Evolutionary conservation across 2,888 invertebrate genomes (phyloP), one percentile per base, ranked within the genome.

Genomic region (Agonum fuliginosum): DNA sequence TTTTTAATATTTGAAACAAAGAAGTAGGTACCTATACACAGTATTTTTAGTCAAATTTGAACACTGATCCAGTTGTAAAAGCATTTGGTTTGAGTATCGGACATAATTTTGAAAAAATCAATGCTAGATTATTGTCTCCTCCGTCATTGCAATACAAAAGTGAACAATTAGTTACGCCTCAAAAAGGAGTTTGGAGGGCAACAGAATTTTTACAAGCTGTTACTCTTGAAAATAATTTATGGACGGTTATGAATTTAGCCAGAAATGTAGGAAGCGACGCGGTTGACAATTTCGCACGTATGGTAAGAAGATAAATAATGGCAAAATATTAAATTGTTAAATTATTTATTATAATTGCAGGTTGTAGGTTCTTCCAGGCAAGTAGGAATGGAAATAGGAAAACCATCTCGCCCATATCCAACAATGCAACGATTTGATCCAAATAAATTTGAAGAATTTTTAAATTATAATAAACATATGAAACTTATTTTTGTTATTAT

Each of bases 81-180:
- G 92, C 94, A 80, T 99, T 99, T 87, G 96, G 95, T 0, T 88
- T 99, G 78, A 89, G 91, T 3, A 93, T 99, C 34, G 89, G 90
- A 1, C 88, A 90, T 22, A 86, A 91, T 43, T 97, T 98, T 88
- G 91, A 93, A 79, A 89, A 90, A 80, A 92, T 98, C 0, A 87
- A 89, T 0, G 97, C 96, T 0, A 92, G 97, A 79, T 89, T 97
- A 2, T 88, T 99, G 37, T 84, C 88, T 0, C 89, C 98, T 0
- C 99, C 99, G 0, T 84, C 83, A 62, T 86, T 98, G 65, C 88
- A 91, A 72, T 95, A 96, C 83, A 27, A 10, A 24, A 87, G 89
- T 5, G 81, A 78, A 2, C 54, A 2, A 17, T 17, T 3, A 0
- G 83, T 83, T 1, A 65, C 0, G 0, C 86, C 87, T 83, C 80